These are phyloP conservation scores for Dendrolimus houi DNA, from an alignment of 2,888 invertebrate species.

Conservation along the genomic window DNA sequence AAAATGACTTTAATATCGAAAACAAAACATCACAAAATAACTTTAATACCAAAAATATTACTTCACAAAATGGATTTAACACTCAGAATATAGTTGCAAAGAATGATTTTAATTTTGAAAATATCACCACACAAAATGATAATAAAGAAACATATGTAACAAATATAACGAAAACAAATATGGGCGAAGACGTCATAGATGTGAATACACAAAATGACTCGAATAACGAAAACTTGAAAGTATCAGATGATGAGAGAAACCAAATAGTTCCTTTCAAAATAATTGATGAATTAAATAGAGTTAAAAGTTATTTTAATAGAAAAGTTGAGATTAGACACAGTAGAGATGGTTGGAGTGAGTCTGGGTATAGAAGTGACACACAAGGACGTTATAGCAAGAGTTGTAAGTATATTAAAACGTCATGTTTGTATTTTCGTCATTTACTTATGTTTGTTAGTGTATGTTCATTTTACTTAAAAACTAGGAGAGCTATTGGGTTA, in stretches of 20 bases:
- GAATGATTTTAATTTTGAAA: not conserved
- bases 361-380: slow-evolving; percentile 48
- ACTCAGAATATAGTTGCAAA: not conserved
- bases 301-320: slow-evolving; percentile 37
- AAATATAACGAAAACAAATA: not conserved
- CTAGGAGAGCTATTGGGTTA: too few relatives aligned
- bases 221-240: slow-evolving; percentile 11
- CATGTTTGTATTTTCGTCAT: not conserved
- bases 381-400: slow-evolving; percentile 26
- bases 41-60: not conserved
- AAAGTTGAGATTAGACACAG: slow-evolving; percentile 14
- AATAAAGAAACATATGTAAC: not conserved
- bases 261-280: slow-evolving; percentile 50
- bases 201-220: slow-evolving; percentile 8
- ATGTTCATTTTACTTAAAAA: too few relatives aligned
- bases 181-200: slow-evolving; percentile 7
- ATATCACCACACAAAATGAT: not conserved
- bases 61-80: not conserved
- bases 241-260: slow-evolving; percentile 16
- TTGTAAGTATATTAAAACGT: slow-evolving; percentile 18
- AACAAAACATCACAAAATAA: not conserved
- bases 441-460: not conserved
- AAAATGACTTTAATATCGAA: not conserved
- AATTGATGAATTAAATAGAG: slow-evolving; percentile 47
- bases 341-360: slow-evolving; percentile 30